Conservation (phyloP, 2,888 invertebrate species). For the Andrena flavipes region DNA sequence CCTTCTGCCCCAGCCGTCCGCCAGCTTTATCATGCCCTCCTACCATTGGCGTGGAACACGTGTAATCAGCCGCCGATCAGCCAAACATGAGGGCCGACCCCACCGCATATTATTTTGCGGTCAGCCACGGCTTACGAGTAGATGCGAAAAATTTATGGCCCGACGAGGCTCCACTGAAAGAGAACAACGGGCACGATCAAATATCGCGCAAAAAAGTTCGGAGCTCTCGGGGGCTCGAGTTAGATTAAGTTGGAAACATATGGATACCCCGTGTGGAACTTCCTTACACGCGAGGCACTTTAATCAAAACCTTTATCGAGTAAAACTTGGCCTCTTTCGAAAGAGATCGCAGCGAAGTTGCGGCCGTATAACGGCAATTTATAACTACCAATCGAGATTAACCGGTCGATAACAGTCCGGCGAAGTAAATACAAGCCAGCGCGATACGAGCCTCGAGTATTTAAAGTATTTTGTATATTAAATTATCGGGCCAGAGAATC, state of each 20-base stretch:
- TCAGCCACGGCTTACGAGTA: constrained; percentile 66
- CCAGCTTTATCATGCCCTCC: constrained; percentile 82
- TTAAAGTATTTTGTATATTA: neutral
- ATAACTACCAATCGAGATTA: constrained; percentile 55
- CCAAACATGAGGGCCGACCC: constrained; percentile 79
- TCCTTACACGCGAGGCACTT: constrained; percentile 72
- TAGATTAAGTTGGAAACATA: constrained; percentile 74
- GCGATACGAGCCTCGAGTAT: neutral
- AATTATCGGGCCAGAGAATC: neutral
- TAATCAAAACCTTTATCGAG: constrained; percentile 73
- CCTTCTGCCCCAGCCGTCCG: constrained; percentile 81
- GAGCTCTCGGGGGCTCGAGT: constrained; percentile 63
- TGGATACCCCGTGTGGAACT: constrained; percentile 70
- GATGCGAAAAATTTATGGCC: constrained; percentile 72
- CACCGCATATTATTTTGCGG: constrained; percentile 81
- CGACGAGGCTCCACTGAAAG: constrained; percentile 60
- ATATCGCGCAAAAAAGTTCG: constrained; percentile 67
- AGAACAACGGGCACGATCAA: constrained; percentile 72
- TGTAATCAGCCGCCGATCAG: constrained; percentile 84
- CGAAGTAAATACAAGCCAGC: constrained; percentile 8
- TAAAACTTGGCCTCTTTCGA: constrained; percentile 61
- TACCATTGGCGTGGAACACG: constrained; percentile 80
- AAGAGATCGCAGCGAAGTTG: constrained; percentile 59
- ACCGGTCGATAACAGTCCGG: constrained; percentile 11
- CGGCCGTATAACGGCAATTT: constrained; percentile 45